Percentiles rank a stretch among this genome's conserved stretches.
Conservation (phyloP, 2,888 invertebrate genomes). For the Tillus elongatus region DNA sequence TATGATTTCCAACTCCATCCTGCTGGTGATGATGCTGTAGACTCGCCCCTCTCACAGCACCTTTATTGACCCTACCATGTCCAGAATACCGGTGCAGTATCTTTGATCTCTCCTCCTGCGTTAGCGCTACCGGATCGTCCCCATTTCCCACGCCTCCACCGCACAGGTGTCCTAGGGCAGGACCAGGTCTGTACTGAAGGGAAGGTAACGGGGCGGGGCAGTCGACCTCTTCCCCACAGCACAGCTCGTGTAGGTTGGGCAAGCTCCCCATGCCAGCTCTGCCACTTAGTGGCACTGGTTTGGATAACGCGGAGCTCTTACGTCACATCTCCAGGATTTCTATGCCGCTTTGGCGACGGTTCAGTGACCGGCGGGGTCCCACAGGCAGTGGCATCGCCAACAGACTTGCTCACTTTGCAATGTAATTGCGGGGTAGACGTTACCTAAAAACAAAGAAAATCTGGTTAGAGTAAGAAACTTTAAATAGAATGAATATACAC, state of each 20-base stretch:
- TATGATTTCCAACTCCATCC: too few species aligned
- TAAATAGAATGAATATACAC: too few species aligned
- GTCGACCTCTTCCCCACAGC: slow-evolving; percentile 25
- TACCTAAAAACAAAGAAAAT: too few species aligned
- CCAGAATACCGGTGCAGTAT: slow-evolving; percentile 33
- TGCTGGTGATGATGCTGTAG: too few species aligned
- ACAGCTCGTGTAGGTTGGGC: slow-evolving; percentile 57
- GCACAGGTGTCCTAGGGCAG: slow-evolving; percentile 33
- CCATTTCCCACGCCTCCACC: slow-evolving; percentile 26
- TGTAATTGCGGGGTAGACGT: too few species aligned
- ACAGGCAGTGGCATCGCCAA: too few species aligned
- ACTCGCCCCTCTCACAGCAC: too few species aligned
- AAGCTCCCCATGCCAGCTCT: slow-evolving; percentile 59
- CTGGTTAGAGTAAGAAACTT: too few species aligned
- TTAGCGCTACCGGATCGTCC: slow-evolving; percentile 15
- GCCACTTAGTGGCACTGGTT: too few species aligned
- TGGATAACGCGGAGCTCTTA: not conserved
- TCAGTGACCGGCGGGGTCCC: too few species aligned
- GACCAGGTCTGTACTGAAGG: slow-evolving; percentile 23
- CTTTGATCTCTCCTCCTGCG: slow-evolving; percentile 31
- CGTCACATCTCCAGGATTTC: not conserved
- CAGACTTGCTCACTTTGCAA: too few species aligned
- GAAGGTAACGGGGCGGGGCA: not conserved
- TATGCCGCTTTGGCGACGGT: too few species aligned
- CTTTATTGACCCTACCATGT: slow-evolving; percentile 33